Base-by-base conservation (phyloP, 1,140 invertebrate genomes). In the Phenacoccus solenopsis region DNA sequence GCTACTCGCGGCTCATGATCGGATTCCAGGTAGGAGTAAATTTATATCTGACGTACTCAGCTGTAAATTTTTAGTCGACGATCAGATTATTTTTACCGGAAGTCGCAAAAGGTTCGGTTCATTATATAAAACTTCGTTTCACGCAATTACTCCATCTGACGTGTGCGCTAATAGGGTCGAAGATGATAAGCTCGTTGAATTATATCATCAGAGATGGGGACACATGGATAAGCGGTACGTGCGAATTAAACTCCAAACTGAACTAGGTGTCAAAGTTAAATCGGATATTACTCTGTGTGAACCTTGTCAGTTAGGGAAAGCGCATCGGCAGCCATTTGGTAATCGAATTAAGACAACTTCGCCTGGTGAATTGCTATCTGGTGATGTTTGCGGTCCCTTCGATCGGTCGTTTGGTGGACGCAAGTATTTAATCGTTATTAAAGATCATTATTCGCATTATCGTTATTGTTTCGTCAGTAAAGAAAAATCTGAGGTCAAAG, bases 341-440 rank as follows among this genome's bases (percentile, higher is more conserved):
- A 74, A 68, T 28, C 75, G 75, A 70, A 61, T 70, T 28, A 74
- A 68, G 49, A 70, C 75, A 20, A 71, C 70, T 0, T 71, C 72
- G 38, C 71, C 74, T 38, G 72, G 72, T 68, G 73, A 77, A 30
- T 59, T 77, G 10, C 71, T 78, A 64, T 73, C 74, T 21, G 71
- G 73, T 25, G 76, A 78, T 71, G 73, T 77, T 2, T 75, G 74
- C 30, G 76, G 74, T 67, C 74, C 75, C 32, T 75, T 78, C 68
- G 64, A 72, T 64, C 73, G 75, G 22, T 75, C 75, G 28, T 74
- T 75, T 35, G 28, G 64, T 13, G 74, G 75, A 70, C 75, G 76
- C 38, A 59, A 69, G 32, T 76, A 74, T 68, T 71, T 76, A 57
- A 72, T 77, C 70, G 70, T 76, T 21, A 74, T 77, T 59, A 76